These are phyloP conservation scores for Helobdella robusta DNA, from an alignment of 2,888 invertebrate species.

Conservation along the genomic window DNA sequence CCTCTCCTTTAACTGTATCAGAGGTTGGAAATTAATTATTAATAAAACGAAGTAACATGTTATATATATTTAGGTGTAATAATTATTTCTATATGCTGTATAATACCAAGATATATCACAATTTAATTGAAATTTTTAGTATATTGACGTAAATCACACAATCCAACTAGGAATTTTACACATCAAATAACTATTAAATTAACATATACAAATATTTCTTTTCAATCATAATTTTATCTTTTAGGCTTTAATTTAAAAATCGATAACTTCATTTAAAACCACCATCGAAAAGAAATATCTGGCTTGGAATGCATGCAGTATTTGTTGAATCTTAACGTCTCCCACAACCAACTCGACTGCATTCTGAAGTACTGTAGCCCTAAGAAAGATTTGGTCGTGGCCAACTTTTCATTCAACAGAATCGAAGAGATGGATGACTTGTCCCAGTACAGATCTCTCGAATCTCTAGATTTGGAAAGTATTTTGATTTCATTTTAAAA, in stretches of 20 bases:
- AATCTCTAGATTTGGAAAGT: neutral
- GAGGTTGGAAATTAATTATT: neutral
- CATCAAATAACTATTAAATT: too few relatives aligned
- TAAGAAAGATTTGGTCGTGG: neutral
- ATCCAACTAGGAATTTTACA: too few relatives aligned
- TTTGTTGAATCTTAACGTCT: neutral
- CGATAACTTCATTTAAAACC: too few relatives aligned
- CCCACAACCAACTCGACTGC: neutral
- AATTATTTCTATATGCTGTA: neutral
- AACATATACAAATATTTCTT: too few relatives aligned
- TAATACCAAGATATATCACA: too few relatives aligned
- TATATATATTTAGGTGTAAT: neutral
- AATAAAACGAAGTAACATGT: neutral
- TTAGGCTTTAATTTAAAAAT: too few relatives aligned
- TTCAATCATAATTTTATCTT: too few relatives aligned
- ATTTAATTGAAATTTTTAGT: too few relatives aligned
- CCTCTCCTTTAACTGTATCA: neutral
- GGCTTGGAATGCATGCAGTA: neutral
- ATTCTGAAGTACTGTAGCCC: neutral
- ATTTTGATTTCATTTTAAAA: neutral
- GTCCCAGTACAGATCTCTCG: neutral
- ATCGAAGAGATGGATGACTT: neutral
- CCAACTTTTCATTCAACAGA: neutral
- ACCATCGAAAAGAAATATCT: conserved; percentile 5
- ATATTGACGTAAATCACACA: too few relatives aligned